phyloP scores from a whole-genome alignment of 2,888 invertebrate genomes.

The Mesochorus sp. region DNA sequence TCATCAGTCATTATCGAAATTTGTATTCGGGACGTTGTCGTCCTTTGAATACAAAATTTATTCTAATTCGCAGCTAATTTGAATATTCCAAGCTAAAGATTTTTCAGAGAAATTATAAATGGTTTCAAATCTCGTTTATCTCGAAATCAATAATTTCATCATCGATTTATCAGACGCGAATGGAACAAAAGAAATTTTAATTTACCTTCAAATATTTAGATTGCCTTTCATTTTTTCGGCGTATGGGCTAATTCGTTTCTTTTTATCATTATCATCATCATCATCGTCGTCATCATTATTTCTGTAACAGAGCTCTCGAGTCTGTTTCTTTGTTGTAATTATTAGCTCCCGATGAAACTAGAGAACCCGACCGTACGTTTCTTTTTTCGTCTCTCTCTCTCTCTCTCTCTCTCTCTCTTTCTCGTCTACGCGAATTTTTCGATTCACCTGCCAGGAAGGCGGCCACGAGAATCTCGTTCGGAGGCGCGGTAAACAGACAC shows the following conservation, averaged over 20 bases:
- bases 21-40: neutral
- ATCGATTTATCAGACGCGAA: conserved; percentile 25
- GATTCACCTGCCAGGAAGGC: conserved; percentile 77
- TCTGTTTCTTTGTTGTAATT: conserved; percentile 8
- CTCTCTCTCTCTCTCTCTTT: conserved; percentile 61
- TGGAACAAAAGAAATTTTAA: conserved; percentile 5
- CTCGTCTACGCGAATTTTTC: conserved; percentile 70
- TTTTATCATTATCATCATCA: conserved; percentile 43
- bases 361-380: conserved; percentile 34
- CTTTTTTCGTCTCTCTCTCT: conserved; percentile 63
- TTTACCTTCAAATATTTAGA: conserved; percentile 43
- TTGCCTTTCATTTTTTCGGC: neutral
- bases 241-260: conserved; percentile 3
- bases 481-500: conserved; percentile 60
- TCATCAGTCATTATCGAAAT: neutral
- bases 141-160: conserved; percentile 38
- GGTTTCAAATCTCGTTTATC: neutral
- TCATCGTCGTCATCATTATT: conserved; percentile 39
- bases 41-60: conserved; percentile 7
- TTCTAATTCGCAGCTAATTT: neutral
- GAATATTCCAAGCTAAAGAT: conserved; percentile 1
- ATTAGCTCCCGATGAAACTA: too few species aligned
- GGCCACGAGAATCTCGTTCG: conserved; percentile 61
- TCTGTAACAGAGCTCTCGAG: conserved; percentile 10
- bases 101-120: conserved; percentile 14